Percentiles rank a stretch among this genome's conserved stretches.
Conservation (phyloP, 2,888 invertebrate genomes). For the Cyrtodaria siliqua region DNA sequence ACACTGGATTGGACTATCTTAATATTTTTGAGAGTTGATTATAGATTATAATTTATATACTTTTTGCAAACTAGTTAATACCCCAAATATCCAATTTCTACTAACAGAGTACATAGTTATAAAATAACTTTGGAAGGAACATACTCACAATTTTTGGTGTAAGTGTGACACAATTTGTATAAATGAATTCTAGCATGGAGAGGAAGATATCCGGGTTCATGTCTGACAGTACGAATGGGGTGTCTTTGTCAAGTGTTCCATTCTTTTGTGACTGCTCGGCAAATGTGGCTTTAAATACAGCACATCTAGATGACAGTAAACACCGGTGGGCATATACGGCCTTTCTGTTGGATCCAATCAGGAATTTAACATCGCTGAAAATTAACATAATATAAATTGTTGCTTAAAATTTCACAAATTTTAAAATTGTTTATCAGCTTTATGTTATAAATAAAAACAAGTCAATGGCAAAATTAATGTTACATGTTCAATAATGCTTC, state of each 20-base stretch:
- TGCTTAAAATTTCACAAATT: too few species aligned
- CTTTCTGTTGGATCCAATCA: slow-evolving; percentile 82
- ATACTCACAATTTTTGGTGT: slow-evolving; percentile 82
- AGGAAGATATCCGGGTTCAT: slow-evolving; percentile 82
- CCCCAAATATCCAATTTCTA: too few species aligned
- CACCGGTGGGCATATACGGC: slow-evolving; percentile 81
- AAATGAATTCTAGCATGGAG: slow-evolving; percentile 83
- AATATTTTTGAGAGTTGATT: too few species aligned
- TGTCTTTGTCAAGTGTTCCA: slow-evolving; percentile 74
- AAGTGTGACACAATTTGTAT: slow-evolving; percentile 83
- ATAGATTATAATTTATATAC: too few species aligned
- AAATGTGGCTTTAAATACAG: slow-evolving; percentile 84
- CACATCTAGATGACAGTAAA: slow-evolving; percentile 82
- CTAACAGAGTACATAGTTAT: too few species aligned
- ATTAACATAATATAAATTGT: slow-evolving; percentile 21
- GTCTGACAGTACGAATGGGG: slow-evolving; percentile 83
- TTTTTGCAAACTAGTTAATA: too few species aligned
- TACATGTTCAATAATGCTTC: too few species aligned
- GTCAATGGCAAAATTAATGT: too few species aligned
- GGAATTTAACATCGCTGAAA: slow-evolving; percentile 83
- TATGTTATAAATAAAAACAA: too few species aligned
- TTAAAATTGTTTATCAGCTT: too few species aligned
- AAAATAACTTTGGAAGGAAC: too few species aligned
- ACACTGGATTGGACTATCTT: too few species aligned
- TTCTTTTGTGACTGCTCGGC: slow-evolving; percentile 75